Conservation (phyloP, 1,140 invertebrate species). For the Cydia splendana region DNA sequence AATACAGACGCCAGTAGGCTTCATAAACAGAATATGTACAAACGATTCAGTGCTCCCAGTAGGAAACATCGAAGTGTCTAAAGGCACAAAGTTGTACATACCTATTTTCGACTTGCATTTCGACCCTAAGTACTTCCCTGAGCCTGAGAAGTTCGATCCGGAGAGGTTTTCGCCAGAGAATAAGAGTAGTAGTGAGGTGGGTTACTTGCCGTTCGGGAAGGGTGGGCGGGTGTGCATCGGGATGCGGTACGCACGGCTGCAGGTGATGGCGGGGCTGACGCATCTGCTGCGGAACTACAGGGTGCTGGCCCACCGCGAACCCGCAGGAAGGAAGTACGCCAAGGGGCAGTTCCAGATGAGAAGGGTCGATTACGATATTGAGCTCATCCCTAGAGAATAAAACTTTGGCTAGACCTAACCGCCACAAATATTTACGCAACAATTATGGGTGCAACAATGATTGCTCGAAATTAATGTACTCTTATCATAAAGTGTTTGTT, state of each 20-base stretch:
- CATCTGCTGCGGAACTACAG: conserved; percentile 57
- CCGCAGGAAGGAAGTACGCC: conserved; percentile 34
- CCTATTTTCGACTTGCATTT: conserved; percentile 81
- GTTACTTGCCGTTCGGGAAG: conserved; percentile 82
- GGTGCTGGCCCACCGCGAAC: conserved; percentile 32
- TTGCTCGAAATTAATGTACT: no score
- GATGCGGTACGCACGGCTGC: conserved; percentile 76
- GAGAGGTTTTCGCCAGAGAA: conserved; percentile 67
- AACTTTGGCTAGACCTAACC: no score
- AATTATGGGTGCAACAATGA: no score
- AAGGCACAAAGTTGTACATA: conserved; percentile 76
- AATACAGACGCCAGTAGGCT: conserved; percentile 33
- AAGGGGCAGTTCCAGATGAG: conserved; percentile 47
- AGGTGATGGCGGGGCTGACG: conserved; percentile 64
- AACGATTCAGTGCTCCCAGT: conserved; percentile 24
- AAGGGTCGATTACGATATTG: conserved; percentile 42
- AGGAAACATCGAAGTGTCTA: conserved; percentile 30
- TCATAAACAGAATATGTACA: conserved; percentile 18
- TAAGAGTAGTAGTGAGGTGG: conserved; percentile 54
- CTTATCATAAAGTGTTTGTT: no score
- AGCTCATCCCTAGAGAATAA: conserved; percentile 34
- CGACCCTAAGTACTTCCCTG: conserved; percentile 47
- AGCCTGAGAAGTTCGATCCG: conserved; percentile 79
- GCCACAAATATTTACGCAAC: no score
- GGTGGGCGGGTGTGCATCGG: conserved; percentile 82